Evolutionary conservation across 1,140 invertebrate species (phyloP).

Genomic region (Drosophila nigrodunni): DNA sequence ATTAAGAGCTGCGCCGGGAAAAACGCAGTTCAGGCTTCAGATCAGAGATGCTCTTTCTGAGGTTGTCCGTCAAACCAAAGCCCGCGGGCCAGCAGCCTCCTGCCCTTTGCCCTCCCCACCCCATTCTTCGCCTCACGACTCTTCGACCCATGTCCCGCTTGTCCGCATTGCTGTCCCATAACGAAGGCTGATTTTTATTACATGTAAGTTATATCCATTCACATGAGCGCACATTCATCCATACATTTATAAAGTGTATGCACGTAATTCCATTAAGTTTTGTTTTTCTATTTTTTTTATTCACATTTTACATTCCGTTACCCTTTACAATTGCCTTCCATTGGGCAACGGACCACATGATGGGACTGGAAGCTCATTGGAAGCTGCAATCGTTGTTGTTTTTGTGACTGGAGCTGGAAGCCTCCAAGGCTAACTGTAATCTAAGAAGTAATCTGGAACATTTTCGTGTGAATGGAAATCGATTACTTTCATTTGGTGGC

Average conservation of each 20-base stretch:
- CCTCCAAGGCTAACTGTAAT: background rate
- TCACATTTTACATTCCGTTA: slow-evolving; percentile 24
- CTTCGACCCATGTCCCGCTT: slow-evolving; percentile 7
- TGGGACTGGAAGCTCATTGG: background rate
- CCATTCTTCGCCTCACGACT: background rate
- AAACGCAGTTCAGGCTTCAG: background rate
- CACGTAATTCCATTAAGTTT: slow-evolving; percentile 7
- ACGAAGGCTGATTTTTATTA: slow-evolving; percentile 61
- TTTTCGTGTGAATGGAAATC: too few relatives aligned
- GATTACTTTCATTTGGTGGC: too few relatives aligned
- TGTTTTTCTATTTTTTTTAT: slow-evolving; percentile 5
- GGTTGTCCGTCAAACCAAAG: slow-evolving; percentile 53
- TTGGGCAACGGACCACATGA: slow-evolving; percentile 7
- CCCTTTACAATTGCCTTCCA: slow-evolving; percentile 46
- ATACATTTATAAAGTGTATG: too few relatives aligned
- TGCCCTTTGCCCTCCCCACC: slow-evolving; percentile 7
- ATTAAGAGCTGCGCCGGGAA: slow-evolving; percentile 63
- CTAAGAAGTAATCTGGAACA: too few relatives aligned
- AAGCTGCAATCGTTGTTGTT: slow-evolving; percentile 5
- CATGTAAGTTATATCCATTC: slow-evolving; percentile 63
- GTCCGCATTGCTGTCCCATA: slow-evolving; percentile 40
- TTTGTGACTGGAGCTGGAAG: background rate
- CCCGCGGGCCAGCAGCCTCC: slow-evolving; percentile 11
- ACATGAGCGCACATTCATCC: slow-evolving; percentile 46
- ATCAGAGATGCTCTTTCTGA: slow-evolving; percentile 26